Evolutionary conservation across 2,888 invertebrate species (phyloP).

Genomic region (Sminthurinus aureus): DNA sequence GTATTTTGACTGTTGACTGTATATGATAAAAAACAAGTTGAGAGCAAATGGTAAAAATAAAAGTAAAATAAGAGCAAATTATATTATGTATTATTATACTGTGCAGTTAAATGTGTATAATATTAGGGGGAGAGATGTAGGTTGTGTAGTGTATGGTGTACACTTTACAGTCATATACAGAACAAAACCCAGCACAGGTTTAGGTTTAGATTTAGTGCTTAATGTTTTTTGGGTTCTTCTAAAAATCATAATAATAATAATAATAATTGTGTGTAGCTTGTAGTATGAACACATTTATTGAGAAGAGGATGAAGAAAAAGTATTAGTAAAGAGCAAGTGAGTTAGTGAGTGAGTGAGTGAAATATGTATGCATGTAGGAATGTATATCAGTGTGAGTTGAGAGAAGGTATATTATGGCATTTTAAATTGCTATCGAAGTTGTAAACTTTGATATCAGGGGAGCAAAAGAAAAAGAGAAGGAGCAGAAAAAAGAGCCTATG

Average conservation of each 20-base stretch:
- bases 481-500: constrained; percentile 8
- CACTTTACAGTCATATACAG: too few species aligned
- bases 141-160: background rate
- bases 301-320: too few species aligned
- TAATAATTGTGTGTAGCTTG: too few species aligned
- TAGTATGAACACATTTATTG: background rate
- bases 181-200: background rate
- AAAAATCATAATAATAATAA: background rate
- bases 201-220: background rate
- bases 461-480: background rate
- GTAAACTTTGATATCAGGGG: constrained; percentile 24
- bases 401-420: constrained; percentile 17
- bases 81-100: too few species aligned
- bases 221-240: background rate
- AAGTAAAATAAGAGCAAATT: too few species aligned
- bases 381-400: background rate
- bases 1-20: too few species aligned
- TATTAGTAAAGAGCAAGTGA: background rate
- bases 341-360: background rate
- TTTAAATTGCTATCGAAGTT: constrained; percentile 32
- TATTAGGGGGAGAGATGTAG: background rate
- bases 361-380: background rate
- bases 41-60: too few species aligned
- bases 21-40: too few species aligned
- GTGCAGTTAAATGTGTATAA: too few species aligned